Conservation (phyloP, 2,113 vertebrate species). For the Corythaixoides concolor region DNA sequence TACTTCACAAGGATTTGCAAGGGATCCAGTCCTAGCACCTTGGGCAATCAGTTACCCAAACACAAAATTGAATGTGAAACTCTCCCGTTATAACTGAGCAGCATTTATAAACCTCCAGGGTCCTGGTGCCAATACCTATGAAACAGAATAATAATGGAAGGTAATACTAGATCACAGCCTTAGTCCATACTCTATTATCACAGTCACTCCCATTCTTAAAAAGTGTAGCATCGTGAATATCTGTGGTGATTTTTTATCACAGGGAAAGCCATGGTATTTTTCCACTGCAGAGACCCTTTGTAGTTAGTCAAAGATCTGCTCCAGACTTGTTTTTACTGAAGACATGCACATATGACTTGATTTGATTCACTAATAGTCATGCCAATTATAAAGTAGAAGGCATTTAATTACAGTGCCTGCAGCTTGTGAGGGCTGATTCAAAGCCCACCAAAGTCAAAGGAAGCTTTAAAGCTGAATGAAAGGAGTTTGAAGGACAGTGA, state of each 20-base stretch:
- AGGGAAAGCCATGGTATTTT: background rate
- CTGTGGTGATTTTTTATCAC: background rate
- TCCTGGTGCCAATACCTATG: background rate
- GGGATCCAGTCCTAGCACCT: background rate
- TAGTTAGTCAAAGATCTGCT: background rate
- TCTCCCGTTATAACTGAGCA: background rate
- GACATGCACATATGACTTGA: background rate
- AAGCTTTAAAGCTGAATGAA: background rate
- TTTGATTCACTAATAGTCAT: background rate
- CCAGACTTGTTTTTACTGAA: background rate
- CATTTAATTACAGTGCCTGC: conserved; percentile 2
- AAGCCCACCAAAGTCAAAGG: background rate
- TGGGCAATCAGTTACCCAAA: background rate
- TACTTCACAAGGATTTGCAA: background rate
- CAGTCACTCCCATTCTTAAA: background rate
- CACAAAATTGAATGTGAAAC: background rate
- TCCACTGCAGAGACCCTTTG: background rate
- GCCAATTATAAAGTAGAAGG: background rate
- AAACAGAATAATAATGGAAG: background rate
- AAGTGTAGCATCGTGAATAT: background rate
- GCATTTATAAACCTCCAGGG: background rate
- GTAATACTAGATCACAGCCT: background rate
- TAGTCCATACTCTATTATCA: background rate
- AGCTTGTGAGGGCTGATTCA: background rate
- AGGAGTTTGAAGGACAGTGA: background rate